A percentile compares a stretch with the other conserved stretches of the same genome.
phyloP scores from a whole-genome alignment of 2,888 invertebrate species.

The Encarsia formosa region DNA sequence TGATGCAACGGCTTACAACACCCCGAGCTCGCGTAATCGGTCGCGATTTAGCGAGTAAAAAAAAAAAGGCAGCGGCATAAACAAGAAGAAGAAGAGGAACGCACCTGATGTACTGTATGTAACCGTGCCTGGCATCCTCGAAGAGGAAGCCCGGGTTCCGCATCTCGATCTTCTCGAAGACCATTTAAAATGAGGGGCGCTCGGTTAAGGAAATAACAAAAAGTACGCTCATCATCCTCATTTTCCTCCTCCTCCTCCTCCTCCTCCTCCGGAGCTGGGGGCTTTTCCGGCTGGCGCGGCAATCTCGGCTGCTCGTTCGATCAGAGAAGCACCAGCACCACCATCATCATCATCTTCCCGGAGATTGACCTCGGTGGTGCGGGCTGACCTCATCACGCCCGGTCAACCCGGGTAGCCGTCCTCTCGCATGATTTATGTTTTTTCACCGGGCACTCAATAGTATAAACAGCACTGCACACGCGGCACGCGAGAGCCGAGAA shows the following conservation, averaged over 20 bases:
- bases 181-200: slow-evolving; percentile 35
- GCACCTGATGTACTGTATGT: slow-evolving; percentile 48
- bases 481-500: no score
- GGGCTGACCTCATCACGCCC: no score
- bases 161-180: slow-evolving; percentile 49
- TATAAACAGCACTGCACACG: no score
- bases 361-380: neutral
- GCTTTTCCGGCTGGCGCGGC: neutral
- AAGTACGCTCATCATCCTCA: neutral
- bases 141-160: slow-evolving; percentile 49
- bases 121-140: slow-evolving; percentile 50
- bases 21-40: no score
- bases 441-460: no score
- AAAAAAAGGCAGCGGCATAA: no score
- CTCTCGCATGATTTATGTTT: no score
- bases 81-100: no score
- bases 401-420: no score
- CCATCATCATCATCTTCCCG: neutral
- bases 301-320: slow-evolving; percentile 10
- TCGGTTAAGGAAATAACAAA: neutral
- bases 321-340: slow-evolving; percentile 5
- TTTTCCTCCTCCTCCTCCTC: neutral
- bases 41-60: no score
- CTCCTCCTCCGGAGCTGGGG: no score
- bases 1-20: no score